Evolutionary conservation across 2,113 vertebrate genomes (phyloP).

Genomic region (Thamnophis sirtalis): DNA sequence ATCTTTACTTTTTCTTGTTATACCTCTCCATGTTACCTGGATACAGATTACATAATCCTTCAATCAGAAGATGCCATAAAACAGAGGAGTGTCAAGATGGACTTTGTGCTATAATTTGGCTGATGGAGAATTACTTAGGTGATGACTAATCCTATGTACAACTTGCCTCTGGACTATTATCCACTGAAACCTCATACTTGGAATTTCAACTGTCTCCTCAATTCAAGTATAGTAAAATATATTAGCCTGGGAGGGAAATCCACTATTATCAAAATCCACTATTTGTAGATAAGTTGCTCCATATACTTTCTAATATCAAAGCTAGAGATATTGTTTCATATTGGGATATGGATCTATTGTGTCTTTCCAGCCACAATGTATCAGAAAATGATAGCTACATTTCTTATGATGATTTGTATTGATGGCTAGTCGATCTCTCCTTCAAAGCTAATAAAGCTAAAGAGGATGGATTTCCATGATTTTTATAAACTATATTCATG

Average conservation of each 20-base stretch:
- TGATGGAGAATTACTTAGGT: background rate
- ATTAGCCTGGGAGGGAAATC: background rate
- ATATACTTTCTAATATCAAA: background rate
- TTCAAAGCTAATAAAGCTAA: background rate
- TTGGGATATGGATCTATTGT: background rate
- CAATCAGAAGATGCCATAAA: background rate
- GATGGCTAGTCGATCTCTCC: background rate
- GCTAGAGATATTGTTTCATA: background rate
- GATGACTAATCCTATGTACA: background rate
- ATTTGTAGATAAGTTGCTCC: background rate
- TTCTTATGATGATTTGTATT: background rate
- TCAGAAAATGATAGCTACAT: background rate
- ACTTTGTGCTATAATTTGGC: background rate
- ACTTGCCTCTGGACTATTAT: background rate
- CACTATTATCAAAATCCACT: background rate
- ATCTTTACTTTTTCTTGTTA: background rate
- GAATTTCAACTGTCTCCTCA: background rate
- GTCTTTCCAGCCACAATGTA: background rate
- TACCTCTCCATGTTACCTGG: background rate
- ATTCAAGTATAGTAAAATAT: background rate
- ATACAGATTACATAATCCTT: background rate
- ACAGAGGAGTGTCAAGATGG: background rate
- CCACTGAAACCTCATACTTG: background rate
- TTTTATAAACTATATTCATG: background rate
- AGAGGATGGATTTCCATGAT: background rate